Evolutionary conservation across 2,113 vertebrate species (phyloP), one percentile per base, ranked within the genome.

Genomic region (Gymnogyps californianus): DNA sequence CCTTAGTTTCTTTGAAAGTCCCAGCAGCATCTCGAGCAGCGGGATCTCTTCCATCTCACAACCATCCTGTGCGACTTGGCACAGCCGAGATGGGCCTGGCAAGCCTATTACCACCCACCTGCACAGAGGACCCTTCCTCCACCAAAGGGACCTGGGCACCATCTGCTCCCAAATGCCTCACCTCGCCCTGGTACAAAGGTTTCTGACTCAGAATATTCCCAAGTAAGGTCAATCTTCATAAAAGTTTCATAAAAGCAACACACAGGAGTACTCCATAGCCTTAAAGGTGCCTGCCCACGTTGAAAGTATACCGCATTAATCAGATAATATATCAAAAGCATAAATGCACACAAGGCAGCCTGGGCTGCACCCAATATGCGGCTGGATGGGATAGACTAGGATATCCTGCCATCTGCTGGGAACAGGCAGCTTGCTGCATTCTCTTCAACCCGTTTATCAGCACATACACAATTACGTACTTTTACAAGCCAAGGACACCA

Each of bases 401-500:
- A 55, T 90, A 91, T 83, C 82, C 97, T 98, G 98, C 98, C 98
- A 98, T 88, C 98, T 98, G 94, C 98, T 98, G 98, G 98, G 52
- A n/a, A 44, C 10, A 6, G 15, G 3, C 3, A 0, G 64, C 69
- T 76, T 62, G 52, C 61, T 90, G 54, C 36, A 69, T 8, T 8
- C 26, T 36, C 89, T 51, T 17, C 15, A 58, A 12, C 4, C 6
- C 10, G 3, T 28, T 62, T n/a, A 57, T 21, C 8, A 11, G 11
- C 64, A 25, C 20, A 10, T 2, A 40, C 0, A 0, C 20, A 17
- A 20, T 10, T 10, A 11, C 0, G 0, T 19, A 14, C 21, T 82
- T 59, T 4, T 28, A 51, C 61, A 87, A 69, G 32, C 6, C 18
- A 46, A 34, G 7, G 15, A 29, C 29, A 4, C 4, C 36, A 62